These are phyloP conservation scores for Turnix velox DNA, from an alignment of 2,113 vertebrate genomes.

Conservation along the genomic window DNA sequence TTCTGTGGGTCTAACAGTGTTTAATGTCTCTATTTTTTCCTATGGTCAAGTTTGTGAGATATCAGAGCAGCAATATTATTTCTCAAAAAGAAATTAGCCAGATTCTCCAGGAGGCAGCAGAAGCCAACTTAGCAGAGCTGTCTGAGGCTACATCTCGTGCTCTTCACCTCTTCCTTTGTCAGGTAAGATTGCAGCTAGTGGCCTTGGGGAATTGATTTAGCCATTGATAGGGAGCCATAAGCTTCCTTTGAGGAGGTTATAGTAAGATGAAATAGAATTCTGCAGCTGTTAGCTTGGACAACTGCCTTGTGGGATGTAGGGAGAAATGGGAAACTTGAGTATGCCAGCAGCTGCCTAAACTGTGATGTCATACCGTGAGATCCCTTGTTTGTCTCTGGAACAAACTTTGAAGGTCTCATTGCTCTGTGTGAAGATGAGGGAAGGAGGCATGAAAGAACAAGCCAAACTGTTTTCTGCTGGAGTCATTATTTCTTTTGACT, in stretches of 20 bases:
- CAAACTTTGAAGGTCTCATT: not conserved
- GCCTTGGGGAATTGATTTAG: not conserved
- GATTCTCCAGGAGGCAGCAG: constrained; percentile 75
- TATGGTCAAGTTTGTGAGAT: constrained; percentile 79
- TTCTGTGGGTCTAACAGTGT: not conserved
- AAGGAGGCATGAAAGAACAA: not conserved
- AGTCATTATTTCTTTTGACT: not conserved
- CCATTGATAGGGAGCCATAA: not conserved
- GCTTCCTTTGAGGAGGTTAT: not conserved
- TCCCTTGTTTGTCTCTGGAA: not conserved
- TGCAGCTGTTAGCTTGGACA: not conserved
- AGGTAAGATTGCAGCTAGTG: constrained; percentile 72
- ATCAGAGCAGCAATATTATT: constrained; percentile 67
- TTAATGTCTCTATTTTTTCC: not conserved
- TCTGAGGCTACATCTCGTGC: constrained; percentile 67
- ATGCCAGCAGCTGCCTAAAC: not conserved
- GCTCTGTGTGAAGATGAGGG: not conserved
- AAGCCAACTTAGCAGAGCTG: constrained; percentile 75
- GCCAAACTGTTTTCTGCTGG: not conserved
- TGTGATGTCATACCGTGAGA: not conserved
- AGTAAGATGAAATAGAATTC: not conserved
- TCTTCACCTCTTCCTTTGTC: constrained; percentile 78
- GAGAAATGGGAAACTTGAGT: not conserved
- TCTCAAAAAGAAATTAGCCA: constrained; percentile 76
- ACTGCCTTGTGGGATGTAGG: not conserved